Percentiles rank a stretch among this genome's conserved stretches.
Conservation (phyloP, 2,113 vertebrate species). For the Procavia capensis region DNA sequence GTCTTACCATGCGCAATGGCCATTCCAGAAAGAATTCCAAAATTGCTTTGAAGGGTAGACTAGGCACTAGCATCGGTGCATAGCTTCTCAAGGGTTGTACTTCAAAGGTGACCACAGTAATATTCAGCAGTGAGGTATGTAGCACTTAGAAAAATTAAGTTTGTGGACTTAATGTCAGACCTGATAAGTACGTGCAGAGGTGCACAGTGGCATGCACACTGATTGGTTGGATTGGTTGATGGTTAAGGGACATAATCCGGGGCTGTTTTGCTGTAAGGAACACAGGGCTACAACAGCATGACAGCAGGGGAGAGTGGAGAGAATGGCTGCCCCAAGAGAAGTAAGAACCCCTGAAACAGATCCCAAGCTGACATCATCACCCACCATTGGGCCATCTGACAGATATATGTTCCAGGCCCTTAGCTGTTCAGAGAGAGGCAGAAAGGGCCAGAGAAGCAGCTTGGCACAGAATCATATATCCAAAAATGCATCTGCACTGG, state of each 20-base stretch:
- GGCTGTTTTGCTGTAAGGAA: neutral
- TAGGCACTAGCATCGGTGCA: too few relatives aligned
- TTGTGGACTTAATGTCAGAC: too few relatives aligned
- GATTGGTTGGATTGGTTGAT: too few relatives aligned
- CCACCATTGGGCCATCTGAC: neutral
- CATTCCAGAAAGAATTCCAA: too few relatives aligned
- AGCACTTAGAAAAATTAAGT: too few relatives aligned
- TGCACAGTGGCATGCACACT: neutral
- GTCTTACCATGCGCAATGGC: too few relatives aligned
- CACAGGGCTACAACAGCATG: neutral
- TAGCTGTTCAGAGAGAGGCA: neutral
- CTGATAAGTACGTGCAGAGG: fast-evolving
- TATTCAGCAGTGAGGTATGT: too few relatives aligned
- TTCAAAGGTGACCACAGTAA: too few relatives aligned
- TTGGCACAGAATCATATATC: neutral
- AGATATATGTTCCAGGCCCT: neutral
- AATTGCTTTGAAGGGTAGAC: too few relatives aligned
- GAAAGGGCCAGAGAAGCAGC: neutral
- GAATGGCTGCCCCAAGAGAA: neutral
- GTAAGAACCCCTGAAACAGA: neutral
- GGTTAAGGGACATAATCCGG: neutral
- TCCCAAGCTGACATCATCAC: neutral
- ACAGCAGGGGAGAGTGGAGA: fast-evolving
- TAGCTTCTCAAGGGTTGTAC: too few relatives aligned
- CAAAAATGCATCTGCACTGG: neutral